phyloP scores from a whole-genome alignment of 2,888 invertebrate genomes.

The Rhogogaster chlorosoma region DNA sequence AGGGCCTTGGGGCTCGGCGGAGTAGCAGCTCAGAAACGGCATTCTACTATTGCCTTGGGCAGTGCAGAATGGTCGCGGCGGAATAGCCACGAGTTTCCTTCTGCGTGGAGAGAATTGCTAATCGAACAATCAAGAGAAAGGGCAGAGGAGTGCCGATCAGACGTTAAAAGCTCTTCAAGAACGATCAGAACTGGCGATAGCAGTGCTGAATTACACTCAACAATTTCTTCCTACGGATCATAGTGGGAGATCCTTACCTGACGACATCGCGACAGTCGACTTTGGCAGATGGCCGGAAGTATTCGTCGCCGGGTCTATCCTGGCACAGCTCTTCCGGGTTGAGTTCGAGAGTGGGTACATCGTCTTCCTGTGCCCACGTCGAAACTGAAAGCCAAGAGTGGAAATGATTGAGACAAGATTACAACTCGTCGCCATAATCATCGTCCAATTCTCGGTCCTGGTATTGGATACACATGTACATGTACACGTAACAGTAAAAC shows the following conservation, averaged over 20 bases:
- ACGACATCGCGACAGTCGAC: constrained; percentile 96
- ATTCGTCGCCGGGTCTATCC: constrained; percentile 93
- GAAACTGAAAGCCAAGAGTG: constrained; percentile 60
- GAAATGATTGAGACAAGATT: background rate
- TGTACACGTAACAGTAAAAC: background rate
- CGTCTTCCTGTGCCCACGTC: constrained; percentile 85
- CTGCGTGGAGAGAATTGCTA: constrained; percentile 40
- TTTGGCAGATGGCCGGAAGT: constrained; percentile 91
- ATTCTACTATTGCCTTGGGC: constrained; percentile 48
- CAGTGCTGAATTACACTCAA: background rate
- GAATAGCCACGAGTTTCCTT: constrained; percentile 14
- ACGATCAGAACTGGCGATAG: background rate
- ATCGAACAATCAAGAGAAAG: background rate
- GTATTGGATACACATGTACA: background rate
- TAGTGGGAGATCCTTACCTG: constrained; percentile 82
- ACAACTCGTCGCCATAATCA: background rate
- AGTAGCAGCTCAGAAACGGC: constrained; percentile 17
- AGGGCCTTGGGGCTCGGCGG: constrained; percentile 36
- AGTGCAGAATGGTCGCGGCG: background rate
- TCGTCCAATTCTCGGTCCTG: background rate
- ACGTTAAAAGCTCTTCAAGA: background rate
- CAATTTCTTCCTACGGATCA: background rate
- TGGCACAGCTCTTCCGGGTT: constrained; percentile 92
- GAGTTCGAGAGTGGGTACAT: constrained; percentile 81
- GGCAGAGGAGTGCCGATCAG: background rate